phyloP scores from a whole-genome alignment of 2,113 vertebrate genomes.

The Spilogale gracilis region DNA sequence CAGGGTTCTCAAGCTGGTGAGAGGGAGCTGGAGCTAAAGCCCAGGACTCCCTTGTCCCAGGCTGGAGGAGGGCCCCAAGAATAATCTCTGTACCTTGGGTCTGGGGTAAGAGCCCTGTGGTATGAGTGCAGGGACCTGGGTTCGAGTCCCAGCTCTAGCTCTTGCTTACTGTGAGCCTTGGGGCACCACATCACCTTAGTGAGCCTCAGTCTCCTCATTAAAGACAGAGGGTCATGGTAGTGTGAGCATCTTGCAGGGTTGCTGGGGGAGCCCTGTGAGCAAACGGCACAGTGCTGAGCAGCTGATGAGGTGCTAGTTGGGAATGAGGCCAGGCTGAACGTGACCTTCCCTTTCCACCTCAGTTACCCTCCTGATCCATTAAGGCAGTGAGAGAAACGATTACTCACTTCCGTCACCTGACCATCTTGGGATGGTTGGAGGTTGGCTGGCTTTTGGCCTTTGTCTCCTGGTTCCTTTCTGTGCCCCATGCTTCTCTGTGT shows the following conservation, averaged over 20 bases:
- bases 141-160: not conserved
- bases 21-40: not conserved
- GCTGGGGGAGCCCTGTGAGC: not conserved
- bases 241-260: no score
- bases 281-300: rapidly evolving
- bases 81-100: not conserved
- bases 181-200: not conserved
- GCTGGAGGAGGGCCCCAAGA: not conserved
- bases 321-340: not conserved
- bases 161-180: not conserved
- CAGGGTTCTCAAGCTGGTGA: not conserved
- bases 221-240: not conserved
- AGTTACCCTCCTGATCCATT: not conserved
- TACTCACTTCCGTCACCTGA: not conserved
- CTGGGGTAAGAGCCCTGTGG: no score
- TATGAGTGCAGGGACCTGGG: not conserved
- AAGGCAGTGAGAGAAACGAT: not conserved
- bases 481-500: not conserved
- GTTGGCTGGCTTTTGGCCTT: not conserved
- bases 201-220: not conserved
- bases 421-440: not conserved
- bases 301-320: no score
- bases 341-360: not conserved
- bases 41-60: not conserved
- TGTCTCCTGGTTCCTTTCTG: not conserved